Conservation (phyloP, 2,113 vertebrate genomes). For the Marmota monax region DNA sequence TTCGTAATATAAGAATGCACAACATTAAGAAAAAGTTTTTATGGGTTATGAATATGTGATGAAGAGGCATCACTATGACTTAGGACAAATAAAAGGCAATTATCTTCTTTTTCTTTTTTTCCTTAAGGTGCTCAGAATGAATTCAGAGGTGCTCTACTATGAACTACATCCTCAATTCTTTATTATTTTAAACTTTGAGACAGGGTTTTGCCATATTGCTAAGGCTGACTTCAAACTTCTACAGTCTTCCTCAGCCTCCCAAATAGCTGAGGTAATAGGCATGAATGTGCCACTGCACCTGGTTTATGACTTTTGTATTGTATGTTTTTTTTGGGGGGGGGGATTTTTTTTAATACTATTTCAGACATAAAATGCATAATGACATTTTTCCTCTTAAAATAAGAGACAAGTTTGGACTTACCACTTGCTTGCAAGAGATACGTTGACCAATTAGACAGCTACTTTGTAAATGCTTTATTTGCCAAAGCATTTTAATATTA, state of each 20-base stretch:
- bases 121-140: neutral
- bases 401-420: neutral
- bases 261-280: neutral
- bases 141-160: neutral
- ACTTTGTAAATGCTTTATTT: slow-evolving; percentile 13
- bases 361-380: neutral
- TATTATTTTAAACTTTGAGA: neutral
- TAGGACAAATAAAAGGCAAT: slow-evolving; percentile 12
- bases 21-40: slow-evolving; percentile 20
- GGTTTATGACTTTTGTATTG: neutral
- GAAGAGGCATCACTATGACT: neutral
- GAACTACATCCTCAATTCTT: neutral
- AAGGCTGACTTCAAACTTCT: neutral
- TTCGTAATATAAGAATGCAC: neutral
- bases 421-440: neutral
- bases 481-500: neutral
- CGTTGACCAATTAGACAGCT: neutral
- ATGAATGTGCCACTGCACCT: neutral
- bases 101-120: neutral
- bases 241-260: neutral
- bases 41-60: neutral
- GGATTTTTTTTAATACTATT: neutral
- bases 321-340: neutral
- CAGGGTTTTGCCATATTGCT: neutral
- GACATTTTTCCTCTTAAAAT: slow-evolving; percentile 37